phyloP scores from a whole-genome alignment of 2,797 vertebrate species.

The Sebastolobus alascanus region DNA sequence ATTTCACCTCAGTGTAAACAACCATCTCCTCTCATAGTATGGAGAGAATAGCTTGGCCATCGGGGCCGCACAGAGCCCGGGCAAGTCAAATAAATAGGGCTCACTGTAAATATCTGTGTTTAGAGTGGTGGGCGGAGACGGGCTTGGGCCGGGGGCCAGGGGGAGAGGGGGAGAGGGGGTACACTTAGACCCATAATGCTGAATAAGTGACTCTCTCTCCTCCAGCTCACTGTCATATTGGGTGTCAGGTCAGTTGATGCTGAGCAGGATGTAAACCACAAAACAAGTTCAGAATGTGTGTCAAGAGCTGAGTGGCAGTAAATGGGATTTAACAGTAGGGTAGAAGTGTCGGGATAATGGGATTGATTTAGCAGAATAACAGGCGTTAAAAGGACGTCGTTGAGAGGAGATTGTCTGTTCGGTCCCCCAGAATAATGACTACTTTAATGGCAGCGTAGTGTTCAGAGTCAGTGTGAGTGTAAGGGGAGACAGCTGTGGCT shows the following conservation, averaged over 20 bases:
- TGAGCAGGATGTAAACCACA: neutral
- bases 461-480: neutral
- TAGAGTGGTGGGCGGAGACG: slow-evolving; percentile 32
- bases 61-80: slow-evolving; percentile 20
- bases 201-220: neutral
- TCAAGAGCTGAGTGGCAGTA: slow-evolving; percentile 11
- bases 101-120: slow-evolving; percentile 72
- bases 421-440: slow-evolving; percentile 6
- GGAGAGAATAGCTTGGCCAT: slow-evolving; percentile 63
- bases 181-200: neutral
- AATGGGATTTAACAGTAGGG: neutral
- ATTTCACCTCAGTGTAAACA: slow-evolving; percentile 72
- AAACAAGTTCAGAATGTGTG: neutral
- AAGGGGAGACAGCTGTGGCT: neutral
- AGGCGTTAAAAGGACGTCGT: slow-evolving; percentile 5
- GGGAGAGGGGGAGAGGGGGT: neutral
- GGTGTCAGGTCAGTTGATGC: neutral
- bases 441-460: neutral
- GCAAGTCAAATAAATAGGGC: slow-evolving; percentile 72
- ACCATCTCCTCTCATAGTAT: slow-evolving; percentile 48
- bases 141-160: slow-evolving; percentile 8
- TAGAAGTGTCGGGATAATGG: slow-evolving; percentile 5
- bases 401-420: neutral
- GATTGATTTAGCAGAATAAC: slow-evolving; percentile 14
- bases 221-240: slow-evolving; percentile 1